Base-by-base conservation (phyloP, 2,888 invertebrate species). In the Ametastegia equiseti region DNA sequence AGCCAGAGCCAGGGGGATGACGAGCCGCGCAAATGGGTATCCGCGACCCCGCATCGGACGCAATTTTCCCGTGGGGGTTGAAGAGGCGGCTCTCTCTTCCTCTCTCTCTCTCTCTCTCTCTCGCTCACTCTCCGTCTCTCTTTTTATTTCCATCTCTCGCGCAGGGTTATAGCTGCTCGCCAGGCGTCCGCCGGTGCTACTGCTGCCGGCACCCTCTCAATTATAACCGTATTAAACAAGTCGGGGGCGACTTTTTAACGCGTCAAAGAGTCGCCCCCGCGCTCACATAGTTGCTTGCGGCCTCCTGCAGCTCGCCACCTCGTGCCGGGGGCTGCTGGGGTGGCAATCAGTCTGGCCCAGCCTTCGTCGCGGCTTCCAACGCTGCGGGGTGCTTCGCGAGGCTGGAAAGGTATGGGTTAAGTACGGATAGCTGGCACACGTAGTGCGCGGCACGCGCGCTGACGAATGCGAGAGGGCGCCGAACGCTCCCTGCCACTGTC, bases 321-420 rank as follows among this genome's bases (percentile, higher is more conserved):
- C 75, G 47, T 5, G 13, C 19, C 33, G 36, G 75, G 36, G 75
- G 54, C n/a, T 75, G 30, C 9, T 11, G 15, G 78, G 78, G 78
- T 78, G 78, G 78, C 78, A 78, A 78, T 78, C 78, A 78, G 78
- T 78, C 78, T 63, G 78, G 75, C 75, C 50, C 54, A 39, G 75
- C 75, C 33, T 50, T 54, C 50, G 75, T 54, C 75, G 75, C 75
- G 54, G 75, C 71, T 71, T 71, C 71, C 47, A 45, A 39, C 71
- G 47, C 71, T 54, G 75, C 54, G 75, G 75, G 50, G 75, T 11
- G 27, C 30, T 47, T 30, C 45, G 33, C 11, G 75, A 54, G 54
- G 36, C n/a, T n/a, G n/a, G n/a, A n/a, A n/a, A n/a, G n/a, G n/a
- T n/a, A n/a, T n/a, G n/a, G n/a, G n/a, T n/a, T n/a, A n/a, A n/a